A percentile compares a stretch with the other conserved stretches of the same genome.
These are phyloP conservation scores for Cryptotis parvus DNA, from an alignment of 2,113 vertebrate genomes.

Conservation along the genomic window DNA sequence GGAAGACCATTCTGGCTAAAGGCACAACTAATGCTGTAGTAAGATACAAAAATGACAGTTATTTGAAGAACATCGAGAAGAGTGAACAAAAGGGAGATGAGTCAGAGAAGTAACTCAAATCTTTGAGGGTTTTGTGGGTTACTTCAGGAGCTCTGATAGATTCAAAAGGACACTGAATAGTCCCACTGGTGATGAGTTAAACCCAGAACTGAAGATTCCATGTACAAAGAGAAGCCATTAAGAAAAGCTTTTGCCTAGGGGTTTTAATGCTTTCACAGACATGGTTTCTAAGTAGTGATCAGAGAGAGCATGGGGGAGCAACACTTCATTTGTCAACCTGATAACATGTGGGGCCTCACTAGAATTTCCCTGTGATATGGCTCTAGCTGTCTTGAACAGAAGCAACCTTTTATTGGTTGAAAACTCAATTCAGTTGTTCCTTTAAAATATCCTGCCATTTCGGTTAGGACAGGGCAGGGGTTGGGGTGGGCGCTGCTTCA, in stretches of 20 bases:
- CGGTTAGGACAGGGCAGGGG: too few relatives aligned
- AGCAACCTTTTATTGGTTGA: neutral
- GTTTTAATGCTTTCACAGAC: neutral
- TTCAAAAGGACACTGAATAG: neutral
- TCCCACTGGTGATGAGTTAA: neutral
- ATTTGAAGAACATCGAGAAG: neutral
- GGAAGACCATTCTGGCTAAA: neutral
- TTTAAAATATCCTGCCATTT: too few relatives aligned
- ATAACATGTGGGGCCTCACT: neutral
- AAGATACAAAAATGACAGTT: neutral
- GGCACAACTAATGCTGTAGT: neutral
- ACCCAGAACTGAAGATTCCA: neutral
- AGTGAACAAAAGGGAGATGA: neutral
- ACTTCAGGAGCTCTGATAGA: neutral
- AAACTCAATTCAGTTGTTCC: too few relatives aligned
- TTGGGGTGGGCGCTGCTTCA: too few relatives aligned
- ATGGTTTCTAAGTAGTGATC: neutral
- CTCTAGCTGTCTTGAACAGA: neutral
- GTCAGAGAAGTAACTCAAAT: neutral
- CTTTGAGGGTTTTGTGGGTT: neutral
- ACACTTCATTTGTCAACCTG: neutral
- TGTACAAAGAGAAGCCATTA: neutral
- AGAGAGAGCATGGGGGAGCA: neutral
- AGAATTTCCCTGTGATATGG: neutral
- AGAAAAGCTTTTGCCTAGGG: constrained; percentile 17